Percentiles rank a stretch among this genome's conserved stretches.
These are phyloP conservation scores for Vanessa atalanta DNA, from an alignment of 1,140 invertebrate genomes.

Conservation along the genomic window DNA sequence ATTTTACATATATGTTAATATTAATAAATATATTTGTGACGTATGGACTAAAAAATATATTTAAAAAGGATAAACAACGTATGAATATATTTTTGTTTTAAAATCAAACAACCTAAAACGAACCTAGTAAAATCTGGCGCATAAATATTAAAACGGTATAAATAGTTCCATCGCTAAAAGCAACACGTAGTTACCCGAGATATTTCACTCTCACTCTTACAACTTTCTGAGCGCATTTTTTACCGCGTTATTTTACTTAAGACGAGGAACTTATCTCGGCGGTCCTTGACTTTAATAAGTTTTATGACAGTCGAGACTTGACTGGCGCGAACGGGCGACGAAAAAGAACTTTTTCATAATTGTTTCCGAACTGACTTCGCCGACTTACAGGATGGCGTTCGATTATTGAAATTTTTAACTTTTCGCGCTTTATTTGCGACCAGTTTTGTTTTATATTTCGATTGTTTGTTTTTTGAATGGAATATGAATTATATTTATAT, in stretches of 20 bases:
- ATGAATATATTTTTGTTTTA: neutral
- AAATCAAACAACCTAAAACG: neutral
- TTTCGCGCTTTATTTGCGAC: slow-evolving; percentile 14
- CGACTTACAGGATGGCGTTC: slow-evolving; percentile 62
- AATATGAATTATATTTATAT: neutral
- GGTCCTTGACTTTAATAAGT: slow-evolving; percentile 81
- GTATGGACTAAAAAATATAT: neutral
- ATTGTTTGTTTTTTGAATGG: neutral
- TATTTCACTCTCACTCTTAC: slow-evolving; percentile 70
- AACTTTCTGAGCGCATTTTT: slow-evolving; percentile 73
- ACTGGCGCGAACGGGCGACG: slow-evolving; percentile 72
- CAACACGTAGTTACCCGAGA: slow-evolving; percentile 64
- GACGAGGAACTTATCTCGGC: slow-evolving; percentile 79
- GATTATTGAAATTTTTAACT: slow-evolving; percentile 70
- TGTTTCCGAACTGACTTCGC: slow-evolving; percentile 72
- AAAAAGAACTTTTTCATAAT: slow-evolving; percentile 80
- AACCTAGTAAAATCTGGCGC: slow-evolving; percentile 2
- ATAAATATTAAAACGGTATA: slow-evolving; percentile 41
- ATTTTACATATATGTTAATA: neutral
- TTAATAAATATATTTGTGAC: neutral
- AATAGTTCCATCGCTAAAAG: slow-evolving; percentile 56
- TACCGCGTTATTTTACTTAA: slow-evolving; percentile 80
- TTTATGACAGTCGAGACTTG: slow-evolving; percentile 70
- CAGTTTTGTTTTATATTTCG: neutral
- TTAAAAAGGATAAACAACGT: too few relatives aligned